Base-by-base conservation (phyloP, 2,797 vertebrate genomes). In the Acipenser ruthenus region DNA sequence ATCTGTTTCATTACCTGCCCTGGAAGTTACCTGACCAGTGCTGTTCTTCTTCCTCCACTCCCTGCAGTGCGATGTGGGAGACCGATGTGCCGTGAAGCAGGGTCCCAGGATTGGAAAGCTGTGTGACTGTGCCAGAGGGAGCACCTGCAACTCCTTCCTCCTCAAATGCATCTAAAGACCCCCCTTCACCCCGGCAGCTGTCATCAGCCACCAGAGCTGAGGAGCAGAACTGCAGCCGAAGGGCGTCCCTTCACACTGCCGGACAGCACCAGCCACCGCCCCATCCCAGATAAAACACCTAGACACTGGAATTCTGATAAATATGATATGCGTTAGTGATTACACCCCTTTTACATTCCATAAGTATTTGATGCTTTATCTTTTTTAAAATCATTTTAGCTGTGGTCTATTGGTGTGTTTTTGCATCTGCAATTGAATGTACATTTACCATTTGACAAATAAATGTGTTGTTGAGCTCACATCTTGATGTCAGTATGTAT, bases 131-230 rank as follows among this genome's bases (percentile, higher is more conserved):
- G 71, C 81, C 60, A 62, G 86, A 71, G 85, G 86, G 69, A 79
- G 82, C 13, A 87, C 79, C 77, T 91, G 90, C 71, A 92, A 92
- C 83, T 87, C 87, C 1, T 91, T 86, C 78, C 83, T 92, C 66
- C 83, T 92, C n/a, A 91, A 89, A 68, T 91, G 90, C 74, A 84
- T 90, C 81, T 91, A 76, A 78, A 78, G n/a, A 23, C 18, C 37
- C 6, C 7, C 52, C n/a, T 6, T 8, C 37, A 0, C 6, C 0
- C 37, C 37, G 37, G 37, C 37, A 37, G 37, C 37, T 37, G 5
- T 37, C 3, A 37, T 37, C 37, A 1, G 10, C 50, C 6, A 60
- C 2, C 66, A 51, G 50, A 65, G 15, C 50, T 7, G 55, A 9
- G 12, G 5, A 1, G 10, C n/a, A 50, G 48, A 49, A 48, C 47